These are phyloP conservation scores for Muscicapa adusta DNA, from an alignment of 2,113 vertebrate species.

Conservation along the genomic window DNA sequence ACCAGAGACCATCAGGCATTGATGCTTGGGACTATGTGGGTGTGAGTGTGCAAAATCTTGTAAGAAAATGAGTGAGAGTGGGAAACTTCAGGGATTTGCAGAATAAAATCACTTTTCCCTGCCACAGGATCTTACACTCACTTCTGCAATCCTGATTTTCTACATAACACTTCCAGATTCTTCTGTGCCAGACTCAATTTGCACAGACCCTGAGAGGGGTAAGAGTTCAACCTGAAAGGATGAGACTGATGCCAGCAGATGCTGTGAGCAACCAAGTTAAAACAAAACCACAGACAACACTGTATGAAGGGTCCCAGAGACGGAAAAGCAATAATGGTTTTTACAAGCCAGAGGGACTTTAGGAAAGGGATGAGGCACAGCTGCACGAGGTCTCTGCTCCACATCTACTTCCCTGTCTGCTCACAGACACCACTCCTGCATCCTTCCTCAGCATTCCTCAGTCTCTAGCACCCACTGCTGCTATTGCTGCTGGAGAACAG, in stretches of 20 bases:
- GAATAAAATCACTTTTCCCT: not conserved
- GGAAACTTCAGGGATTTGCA: not conserved
- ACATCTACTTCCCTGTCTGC: not conserved
- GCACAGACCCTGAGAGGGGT: not conserved
- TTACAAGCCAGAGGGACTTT: not conserved
- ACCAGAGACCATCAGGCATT: not conserved
- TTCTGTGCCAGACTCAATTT: not conserved
- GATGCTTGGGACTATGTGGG: not conserved
- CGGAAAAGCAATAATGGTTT: not conserved
- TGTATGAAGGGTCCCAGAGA: not conserved
- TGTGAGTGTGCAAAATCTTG: not conserved
- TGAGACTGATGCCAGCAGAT: not conserved
- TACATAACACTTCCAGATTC: not conserved
- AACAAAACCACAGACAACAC: not conserved
- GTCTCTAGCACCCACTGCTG: not conserved
- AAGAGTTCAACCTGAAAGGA: not conserved
- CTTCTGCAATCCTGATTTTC: not conserved
- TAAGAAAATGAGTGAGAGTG: not conserved
- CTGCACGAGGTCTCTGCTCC: not conserved
- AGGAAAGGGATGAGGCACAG: not conserved
- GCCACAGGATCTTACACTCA: not conserved
- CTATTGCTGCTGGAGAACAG: not conserved
- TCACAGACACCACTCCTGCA: not conserved
- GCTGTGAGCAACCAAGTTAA: not conserved
- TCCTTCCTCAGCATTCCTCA: not conserved